These are phyloP conservation scores for Ostrea denselamellosa DNA, from an alignment of 1,140 invertebrate species.

Conservation along the genomic window DNA sequence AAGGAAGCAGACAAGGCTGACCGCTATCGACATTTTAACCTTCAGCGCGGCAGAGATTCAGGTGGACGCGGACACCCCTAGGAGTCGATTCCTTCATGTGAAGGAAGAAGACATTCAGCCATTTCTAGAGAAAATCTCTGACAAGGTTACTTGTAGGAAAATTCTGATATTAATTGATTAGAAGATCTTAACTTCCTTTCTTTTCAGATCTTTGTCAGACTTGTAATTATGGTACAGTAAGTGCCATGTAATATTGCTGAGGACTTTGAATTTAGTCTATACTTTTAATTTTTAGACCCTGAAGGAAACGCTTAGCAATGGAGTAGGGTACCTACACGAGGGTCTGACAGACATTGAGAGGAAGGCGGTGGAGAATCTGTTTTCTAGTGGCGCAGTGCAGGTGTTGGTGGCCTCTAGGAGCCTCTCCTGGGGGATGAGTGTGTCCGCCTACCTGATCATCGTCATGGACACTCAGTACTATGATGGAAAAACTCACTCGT, in stretches of 20 bases:
- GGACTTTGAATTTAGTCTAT: neutral
- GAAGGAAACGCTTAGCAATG: constrained; percentile 84
- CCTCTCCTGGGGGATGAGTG: constrained; percentile 94
- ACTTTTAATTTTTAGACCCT: constrained; percentile 68
- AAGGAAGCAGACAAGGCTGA: constrained; percentile 93
- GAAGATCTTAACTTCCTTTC: neutral
- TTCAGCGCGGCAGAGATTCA: constrained; percentile 93
- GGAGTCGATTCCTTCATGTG: constrained; percentile 88
- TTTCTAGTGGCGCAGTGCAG: constrained; percentile 95
- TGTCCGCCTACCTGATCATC: constrained; percentile 94
- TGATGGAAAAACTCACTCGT: constrained; percentile 90
- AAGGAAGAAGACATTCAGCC: constrained; percentile 89
- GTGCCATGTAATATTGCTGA: neutral
- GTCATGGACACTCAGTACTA: constrained; percentile 99
- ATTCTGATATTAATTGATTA: neutral
- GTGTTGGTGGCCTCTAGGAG: constrained; percentile 93
- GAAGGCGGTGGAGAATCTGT: constrained; percentile 93
- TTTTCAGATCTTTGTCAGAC: neutral
- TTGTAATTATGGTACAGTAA: too few species aligned
- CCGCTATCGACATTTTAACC: constrained; percentile 96
- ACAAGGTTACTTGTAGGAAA: constrained; percentile 82
- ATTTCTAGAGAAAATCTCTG: constrained; percentile 91
- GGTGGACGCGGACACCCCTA: constrained; percentile 81
- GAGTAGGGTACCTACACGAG: constrained; percentile 98
- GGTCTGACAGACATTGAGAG: constrained; percentile 91